Evolutionary conservation across 2,797 vertebrate genomes (phyloP).

Genomic region (Smutsia temminckii): DNA sequence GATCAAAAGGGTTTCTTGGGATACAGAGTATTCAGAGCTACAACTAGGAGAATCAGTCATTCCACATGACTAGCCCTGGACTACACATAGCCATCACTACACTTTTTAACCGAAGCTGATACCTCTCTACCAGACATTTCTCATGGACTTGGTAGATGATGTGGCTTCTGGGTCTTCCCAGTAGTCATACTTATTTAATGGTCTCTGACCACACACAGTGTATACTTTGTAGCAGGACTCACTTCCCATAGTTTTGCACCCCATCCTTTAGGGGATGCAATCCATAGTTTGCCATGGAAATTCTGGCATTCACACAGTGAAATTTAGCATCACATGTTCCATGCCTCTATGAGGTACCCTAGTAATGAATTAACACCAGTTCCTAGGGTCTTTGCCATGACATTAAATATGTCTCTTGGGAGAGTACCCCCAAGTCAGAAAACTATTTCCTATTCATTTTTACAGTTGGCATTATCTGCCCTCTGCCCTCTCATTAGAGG

Average conservation of each 20-base stretch:
- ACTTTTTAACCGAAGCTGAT: not conserved
- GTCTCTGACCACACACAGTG: not conserved
- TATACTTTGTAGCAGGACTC: not conserved
- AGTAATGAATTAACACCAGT: not conserved
- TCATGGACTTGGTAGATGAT: not conserved
- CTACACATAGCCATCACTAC: not conserved
- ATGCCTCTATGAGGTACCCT: not conserved
- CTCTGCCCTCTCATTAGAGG: not conserved
- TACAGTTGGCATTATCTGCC: not conserved
- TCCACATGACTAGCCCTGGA: not conserved
- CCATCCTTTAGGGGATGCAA: not conserved
- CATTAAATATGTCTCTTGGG: not conserved
- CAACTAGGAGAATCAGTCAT: not conserved
- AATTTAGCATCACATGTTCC: not conserved
- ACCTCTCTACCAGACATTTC: not conserved
- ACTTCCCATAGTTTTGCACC: not conserved
- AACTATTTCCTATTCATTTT: not conserved
- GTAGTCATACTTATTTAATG: not conserved
- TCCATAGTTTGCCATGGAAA: not conserved
- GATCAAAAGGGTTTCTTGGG: not conserved
- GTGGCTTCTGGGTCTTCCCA: not conserved
- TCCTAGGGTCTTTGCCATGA: not conserved
- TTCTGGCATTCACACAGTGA: not conserved
- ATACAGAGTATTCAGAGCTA: not conserved
- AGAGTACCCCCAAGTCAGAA: not conserved